Base-by-base conservation (phyloP, 2,797 vertebrate genomes). In the Bovichtus diacanthus region DNA sequence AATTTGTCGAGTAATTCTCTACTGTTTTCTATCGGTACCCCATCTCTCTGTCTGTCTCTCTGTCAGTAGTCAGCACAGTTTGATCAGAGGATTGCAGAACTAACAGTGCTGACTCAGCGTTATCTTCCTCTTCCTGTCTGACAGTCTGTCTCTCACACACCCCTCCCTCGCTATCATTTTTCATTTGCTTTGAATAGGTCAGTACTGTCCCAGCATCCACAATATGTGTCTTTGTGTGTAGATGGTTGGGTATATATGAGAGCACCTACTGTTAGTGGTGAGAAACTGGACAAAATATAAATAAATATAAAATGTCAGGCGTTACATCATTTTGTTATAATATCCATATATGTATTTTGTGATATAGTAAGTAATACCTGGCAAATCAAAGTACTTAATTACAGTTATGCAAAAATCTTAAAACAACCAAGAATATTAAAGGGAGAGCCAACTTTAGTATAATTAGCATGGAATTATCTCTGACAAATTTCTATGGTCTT, bases 91-190 rank as follows among this genome's bases (percentile, higher is more conserved):
- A 38, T 54, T 67, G 62, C 80, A 68, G 81, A 82, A 65, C 59
- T 71, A 58, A 54, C 49, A 49, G 58, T 65, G 79, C 76, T 82
- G 72, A 87, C 71, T 87, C 78, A 65, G 1, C 70, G 31, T 36
- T 36, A 18, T 72, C 55, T 31, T 70, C 70, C 51, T 77, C 78
- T 71, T 70, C 60, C 74, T 58, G 70, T 55, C 82, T 19, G 51
- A 36, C 74, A 41, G 21, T 55, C 60, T 50, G 34, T 25, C 46
- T 27, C 19, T 29, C 31, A 31, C 31, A 31, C 31, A 31, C 6
- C 31, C 44, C 27, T 23, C 23, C 34, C 43, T n/a, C 38, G n/a
- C 0, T 1, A 4, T 6, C 21, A 13, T 19, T 70, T 19, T 70
- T 39, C 19, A 25, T 78, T 61, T 11, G 16, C 9, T 67, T 6